phyloP scores from a whole-genome alignment of 2,888 invertebrate species.

The Spilosoma lubricipeda region DNA sequence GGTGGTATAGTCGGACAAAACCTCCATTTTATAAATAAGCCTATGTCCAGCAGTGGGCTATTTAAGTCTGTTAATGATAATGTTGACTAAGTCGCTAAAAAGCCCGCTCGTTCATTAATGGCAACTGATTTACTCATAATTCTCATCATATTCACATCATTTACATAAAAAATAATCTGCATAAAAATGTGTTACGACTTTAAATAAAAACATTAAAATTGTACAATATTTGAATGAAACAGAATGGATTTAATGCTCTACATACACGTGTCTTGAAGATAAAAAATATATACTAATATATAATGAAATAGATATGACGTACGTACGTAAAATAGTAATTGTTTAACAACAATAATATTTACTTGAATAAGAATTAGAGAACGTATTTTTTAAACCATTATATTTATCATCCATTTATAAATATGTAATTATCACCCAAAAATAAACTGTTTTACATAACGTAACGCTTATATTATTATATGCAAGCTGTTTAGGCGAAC shows the following conservation, averaged over 20 bases:
- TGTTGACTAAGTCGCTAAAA: not conserved
- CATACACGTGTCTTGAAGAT: not conserved
- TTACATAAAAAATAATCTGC: not conserved
- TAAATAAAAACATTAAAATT: not conserved
- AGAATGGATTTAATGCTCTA: not conserved
- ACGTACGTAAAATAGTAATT: not conserved
- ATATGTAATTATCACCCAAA: not conserved
- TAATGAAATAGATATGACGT: not conserved
- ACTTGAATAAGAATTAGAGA: constrained; percentile 1
- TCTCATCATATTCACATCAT: not conserved
- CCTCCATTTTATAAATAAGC: no score
- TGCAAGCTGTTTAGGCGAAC: no score
- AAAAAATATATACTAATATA: not conserved
- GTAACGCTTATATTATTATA: not conserved
- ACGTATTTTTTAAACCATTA: not conserved
- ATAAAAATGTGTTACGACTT: not conserved
- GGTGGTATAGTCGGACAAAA: no score
- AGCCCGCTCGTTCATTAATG: not conserved
- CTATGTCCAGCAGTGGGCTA: no score
- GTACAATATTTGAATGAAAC: not conserved
- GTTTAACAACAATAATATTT: constrained; percentile 5
- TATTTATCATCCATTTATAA: not conserved
- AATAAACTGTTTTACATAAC: not conserved
- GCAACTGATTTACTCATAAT: not conserved
- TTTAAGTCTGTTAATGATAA: no score